Conservation (phyloP, 2,113 vertebrate species). For the Cyprinodon tularosa region DNA sequence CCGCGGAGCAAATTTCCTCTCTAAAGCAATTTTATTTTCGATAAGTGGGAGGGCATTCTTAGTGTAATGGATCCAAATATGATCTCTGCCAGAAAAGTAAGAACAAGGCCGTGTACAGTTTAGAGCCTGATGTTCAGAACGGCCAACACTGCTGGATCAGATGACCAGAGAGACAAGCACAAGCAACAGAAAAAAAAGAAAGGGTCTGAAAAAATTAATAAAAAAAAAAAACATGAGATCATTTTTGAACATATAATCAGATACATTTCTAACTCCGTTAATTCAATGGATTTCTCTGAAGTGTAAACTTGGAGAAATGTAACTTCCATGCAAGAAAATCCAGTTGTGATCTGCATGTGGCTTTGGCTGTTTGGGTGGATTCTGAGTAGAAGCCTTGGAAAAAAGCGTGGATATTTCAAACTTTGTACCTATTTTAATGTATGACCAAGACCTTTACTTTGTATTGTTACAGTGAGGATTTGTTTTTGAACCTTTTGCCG, state of each 20-base stretch:
- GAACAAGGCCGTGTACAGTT: slow-evolving; percentile 61
- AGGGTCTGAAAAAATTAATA: background rate
- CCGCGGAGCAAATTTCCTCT: slow-evolving; percentile 79
- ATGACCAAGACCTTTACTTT: background rate
- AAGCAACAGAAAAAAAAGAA: background rate
- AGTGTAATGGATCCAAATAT: slow-evolving; percentile 81
- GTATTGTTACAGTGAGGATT: background rate
- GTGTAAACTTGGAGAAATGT: too few species aligned
- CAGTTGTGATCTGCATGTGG: too few species aligned
- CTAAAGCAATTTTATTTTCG: slow-evolving; percentile 81
- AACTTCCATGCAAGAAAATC: too few species aligned
- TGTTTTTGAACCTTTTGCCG: background rate
- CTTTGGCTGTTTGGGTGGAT: too few species aligned
- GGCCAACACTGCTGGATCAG: slow-evolving; percentile 64
- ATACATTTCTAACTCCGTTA: background rate
- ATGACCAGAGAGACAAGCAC: slow-evolving; percentile 58
- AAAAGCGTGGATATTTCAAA: too few species aligned
- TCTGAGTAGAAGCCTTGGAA: too few species aligned
- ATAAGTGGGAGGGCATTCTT: slow-evolving; percentile 81
- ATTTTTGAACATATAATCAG: background rate
- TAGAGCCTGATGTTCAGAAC: slow-evolving; percentile 59
- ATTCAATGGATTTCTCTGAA: background rate
- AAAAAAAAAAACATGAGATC: too few species aligned
- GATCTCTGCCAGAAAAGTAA: slow-evolving; percentile 80
- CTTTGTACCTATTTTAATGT: background rate